A percentile compares a stretch with the other conserved stretches of the same genome.
phyloP scores from a whole-genome alignment of 2,113 vertebrate species.

The Ursus arctos region DNA sequence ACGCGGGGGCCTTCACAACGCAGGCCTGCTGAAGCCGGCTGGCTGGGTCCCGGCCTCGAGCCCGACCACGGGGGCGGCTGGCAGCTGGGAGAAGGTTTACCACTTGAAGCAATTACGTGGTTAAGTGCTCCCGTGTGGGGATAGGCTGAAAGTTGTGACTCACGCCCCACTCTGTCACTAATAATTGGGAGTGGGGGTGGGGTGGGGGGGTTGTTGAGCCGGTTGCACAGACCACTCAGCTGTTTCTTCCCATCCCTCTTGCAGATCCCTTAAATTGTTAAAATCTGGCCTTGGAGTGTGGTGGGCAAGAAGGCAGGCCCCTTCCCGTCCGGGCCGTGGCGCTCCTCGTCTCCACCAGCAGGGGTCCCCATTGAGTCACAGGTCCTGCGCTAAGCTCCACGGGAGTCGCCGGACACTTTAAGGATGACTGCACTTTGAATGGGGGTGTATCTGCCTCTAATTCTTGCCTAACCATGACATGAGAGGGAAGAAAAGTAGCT shows the following conservation, averaged over 20 bases:
- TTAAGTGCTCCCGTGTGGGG: conserved; percentile 58
- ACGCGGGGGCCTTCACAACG: background rate
- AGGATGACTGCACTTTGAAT: background rate
- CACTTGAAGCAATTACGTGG: background rate
- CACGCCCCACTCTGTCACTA: conserved; percentile 24
- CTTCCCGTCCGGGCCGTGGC: background rate
- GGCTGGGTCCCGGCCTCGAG: conserved; percentile 27
- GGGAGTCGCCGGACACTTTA: background rate
- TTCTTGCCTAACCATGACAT: conserved; percentile 56
- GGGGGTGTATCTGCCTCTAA: conserved; percentile 38
- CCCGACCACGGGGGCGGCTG: background rate
- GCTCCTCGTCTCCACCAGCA: background rate
- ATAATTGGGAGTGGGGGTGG: background rate
- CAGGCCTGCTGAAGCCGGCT: background rate
- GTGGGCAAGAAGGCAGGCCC: background rate
- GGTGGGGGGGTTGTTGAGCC: background rate
- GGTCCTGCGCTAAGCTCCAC: background rate
- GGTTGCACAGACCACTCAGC: background rate
- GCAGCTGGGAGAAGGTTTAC: conserved; percentile 53
- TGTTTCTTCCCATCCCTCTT: background rate
- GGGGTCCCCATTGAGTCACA: conserved; percentile 68
- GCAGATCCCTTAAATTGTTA: background rate
- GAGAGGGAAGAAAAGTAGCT: background rate
- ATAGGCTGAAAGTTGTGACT: conserved; percentile 60
- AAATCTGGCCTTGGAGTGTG: background rate